Evolutionary conservation across 2,888 invertebrate genomes (phyloP), one percentile per base, ranked within the genome.

Genomic region (Sisyra terminalis): DNA sequence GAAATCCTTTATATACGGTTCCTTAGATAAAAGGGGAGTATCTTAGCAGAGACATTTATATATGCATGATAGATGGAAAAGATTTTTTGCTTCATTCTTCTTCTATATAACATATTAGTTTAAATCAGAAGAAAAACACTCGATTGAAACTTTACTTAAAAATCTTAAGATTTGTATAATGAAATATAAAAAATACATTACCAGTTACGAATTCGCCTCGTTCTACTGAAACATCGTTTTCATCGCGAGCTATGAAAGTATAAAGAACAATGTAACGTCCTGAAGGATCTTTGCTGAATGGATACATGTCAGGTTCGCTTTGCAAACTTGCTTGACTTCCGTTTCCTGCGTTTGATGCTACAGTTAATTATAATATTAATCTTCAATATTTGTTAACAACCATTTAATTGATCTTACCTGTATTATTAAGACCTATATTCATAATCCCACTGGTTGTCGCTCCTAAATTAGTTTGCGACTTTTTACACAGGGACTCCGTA

Each of bases 121-220:
- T n/a, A n/a, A n/a, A n/a, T n/a, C n/a, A n/a, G n/a, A n/a, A n/a
- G n/a, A n/a, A n/a, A n/a, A n/a, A n/a, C n/a, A n/a, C n/a, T n/a
- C n/a, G n/a, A n/a, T n/a, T n/a, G n/a, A n/a, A n/a, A n/a, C n/a
- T n/a, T n/a, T n/a, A n/a, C n/a, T n/a, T n/a, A n/a, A n/a, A n/a
- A n/a, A n/a, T n/a, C n/a, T n/a, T n/a, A n/a, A n/a, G n/a, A n/a
- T n/a, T n/a, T n/a, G n/a, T 31, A 37, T 24, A 29, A 16, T 40
- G 38, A 10, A 46, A 40, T 36, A 16, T n/a, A 29, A 38, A 36
- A 39, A 34, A 37, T 29, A 39, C 44, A 49, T 51, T 52, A 73
- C 73, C 73, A 45, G 92, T 92, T n/a, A 94, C 90, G 64, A 93
- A 87, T 59, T 94, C 93, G 0, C 93, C 93, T 39, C 90, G 68